Percentiles rank a stretch among this genome's conserved stretches.
These are phyloP conservation scores for Tapirus indicus DNA, from an alignment of 2,797 vertebrate genomes.

Conservation along the genomic window DNA sequence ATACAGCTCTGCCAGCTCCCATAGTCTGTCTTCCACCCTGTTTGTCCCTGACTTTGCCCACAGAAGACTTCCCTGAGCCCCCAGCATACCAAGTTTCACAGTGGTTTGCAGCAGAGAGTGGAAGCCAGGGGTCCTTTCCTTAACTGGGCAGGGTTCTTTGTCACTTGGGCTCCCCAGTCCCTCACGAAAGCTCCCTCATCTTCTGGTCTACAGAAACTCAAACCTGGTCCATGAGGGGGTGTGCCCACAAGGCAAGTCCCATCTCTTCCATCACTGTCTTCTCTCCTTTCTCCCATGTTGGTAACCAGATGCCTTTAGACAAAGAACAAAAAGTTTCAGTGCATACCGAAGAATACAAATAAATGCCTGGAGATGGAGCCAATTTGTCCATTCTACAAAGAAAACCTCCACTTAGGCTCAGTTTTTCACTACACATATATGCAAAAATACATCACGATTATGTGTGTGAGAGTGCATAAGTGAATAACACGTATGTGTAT, in stretches of 20 bases:
- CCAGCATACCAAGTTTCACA: rapidly evolving
- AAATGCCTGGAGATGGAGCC: neutral
- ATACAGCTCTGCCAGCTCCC: neutral
- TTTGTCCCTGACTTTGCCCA: neutral
- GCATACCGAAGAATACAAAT: neutral
- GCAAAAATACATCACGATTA: neutral
- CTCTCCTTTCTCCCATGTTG: neutral
- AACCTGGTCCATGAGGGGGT: neutral
- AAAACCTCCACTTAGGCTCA: neutral
- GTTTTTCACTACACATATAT: neutral
- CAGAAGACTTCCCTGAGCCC: neutral
- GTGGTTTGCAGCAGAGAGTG: neutral
- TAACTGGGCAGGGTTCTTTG: neutral
- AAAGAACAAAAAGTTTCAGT: neutral
- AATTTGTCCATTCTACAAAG: neutral
- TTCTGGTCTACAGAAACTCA: neutral
- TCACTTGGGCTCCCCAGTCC: neutral
- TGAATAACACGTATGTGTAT: neutral
- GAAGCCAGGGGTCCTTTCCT: neutral
- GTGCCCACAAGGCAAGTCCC: neutral
- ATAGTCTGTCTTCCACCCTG: neutral
- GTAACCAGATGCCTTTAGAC: neutral
- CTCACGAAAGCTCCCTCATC: neutral
- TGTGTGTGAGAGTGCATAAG: neutral
- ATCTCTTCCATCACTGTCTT: neutral